These are phyloP conservation scores for Drosophila hydei DNA, from an alignment of 1,140 invertebrate species.

Conservation along the genomic window DNA sequence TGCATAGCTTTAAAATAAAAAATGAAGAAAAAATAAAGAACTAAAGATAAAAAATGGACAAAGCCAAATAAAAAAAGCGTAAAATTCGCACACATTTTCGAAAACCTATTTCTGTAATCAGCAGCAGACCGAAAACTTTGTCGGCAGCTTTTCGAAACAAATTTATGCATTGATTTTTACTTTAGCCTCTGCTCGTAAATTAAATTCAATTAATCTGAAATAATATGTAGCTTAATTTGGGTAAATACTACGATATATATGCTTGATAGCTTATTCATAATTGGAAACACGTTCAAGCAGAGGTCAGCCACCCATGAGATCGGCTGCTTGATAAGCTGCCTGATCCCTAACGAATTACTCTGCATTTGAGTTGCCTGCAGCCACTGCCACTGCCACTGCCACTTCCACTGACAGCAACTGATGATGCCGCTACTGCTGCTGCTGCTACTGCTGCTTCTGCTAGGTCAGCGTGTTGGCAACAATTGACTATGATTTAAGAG, in stretches of 20 bases:
- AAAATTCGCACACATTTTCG: constrained; percentile 62
- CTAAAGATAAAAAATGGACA: neutral
- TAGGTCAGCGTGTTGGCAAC: constrained; percentile 13
- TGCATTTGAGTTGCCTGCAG: constrained; percentile 26
- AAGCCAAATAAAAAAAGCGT: constrained; percentile 23
- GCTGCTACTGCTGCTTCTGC: constrained; percentile 5
- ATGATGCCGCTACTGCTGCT: neutral
- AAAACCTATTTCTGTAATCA: constrained; percentile 35
- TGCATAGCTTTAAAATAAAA: constrained; percentile 52
- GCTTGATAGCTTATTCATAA: neutral
- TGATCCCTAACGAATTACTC: constrained; percentile 15
- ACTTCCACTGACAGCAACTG: constrained; percentile 9
- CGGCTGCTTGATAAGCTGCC: neutral
- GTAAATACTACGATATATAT: neutral
- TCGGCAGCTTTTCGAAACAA: neutral
- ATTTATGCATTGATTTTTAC: neutral
- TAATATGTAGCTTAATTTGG: neutral
- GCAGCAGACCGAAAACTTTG: neutral
- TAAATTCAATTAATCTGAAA: neutral
- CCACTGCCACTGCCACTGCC: neutral
- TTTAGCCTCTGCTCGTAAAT: neutral
- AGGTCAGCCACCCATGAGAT: constrained; percentile 8
- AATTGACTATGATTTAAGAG: constrained; percentile 54
- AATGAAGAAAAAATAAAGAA: constrained; percentile 9
- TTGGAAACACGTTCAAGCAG: neutral